Evolutionary conservation across 2,113 vertebrate genomes (phyloP), one percentile per base, ranked within the genome.

Genomic region (Pterocles gutturalis): DNA sequence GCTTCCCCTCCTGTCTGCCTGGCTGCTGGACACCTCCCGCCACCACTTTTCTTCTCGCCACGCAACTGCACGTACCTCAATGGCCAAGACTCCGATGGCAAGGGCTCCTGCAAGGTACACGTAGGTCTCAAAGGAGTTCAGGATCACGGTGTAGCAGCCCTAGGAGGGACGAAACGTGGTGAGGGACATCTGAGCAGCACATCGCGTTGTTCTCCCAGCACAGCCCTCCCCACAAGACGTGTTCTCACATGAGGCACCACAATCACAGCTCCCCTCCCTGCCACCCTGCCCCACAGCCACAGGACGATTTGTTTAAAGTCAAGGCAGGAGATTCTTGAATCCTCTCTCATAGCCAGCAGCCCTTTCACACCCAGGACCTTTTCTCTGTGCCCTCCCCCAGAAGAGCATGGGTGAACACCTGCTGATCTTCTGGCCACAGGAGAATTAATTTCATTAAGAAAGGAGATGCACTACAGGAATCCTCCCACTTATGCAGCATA

Each of bases 41-140:
- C 49, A 0, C 19, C 3, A 53, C 18, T 46, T 41, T 70, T 55
- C 31, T 45, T 11, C 45, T 22, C 8, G 45, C 18, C 67, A 10
- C 10, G 4, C 64, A 41, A 24, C 13, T 5, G 10, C 83, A 98
- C 15, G n/a, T 97, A 99, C 99, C 98, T 99, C 99, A 5, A 99
- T 98, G 11, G 99, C 99, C 97, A 99, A 61, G 73, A 99, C 98
- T 8, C 99, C 99, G 2, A 99, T 99, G 96, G 99, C 98, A 14
- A 99, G 98, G 25, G 99, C 99, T 95, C 99, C 99, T 1, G 99
- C 98, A 57, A 99, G 97, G 97, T 99, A 99, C 91, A 99, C 99
- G 5, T 99, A 99, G 0, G 98, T 98, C 96, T 99, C 99, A 13
- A 99, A 99, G 96, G 99, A 98, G 29, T 99, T 99, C 77, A 99